A percentile compares a stretch with the other conserved stretches of the same genome.
Evolutionary conservation across 1,140 invertebrate species (phyloP).

Genomic region (Chlorops oryzae): DNA sequence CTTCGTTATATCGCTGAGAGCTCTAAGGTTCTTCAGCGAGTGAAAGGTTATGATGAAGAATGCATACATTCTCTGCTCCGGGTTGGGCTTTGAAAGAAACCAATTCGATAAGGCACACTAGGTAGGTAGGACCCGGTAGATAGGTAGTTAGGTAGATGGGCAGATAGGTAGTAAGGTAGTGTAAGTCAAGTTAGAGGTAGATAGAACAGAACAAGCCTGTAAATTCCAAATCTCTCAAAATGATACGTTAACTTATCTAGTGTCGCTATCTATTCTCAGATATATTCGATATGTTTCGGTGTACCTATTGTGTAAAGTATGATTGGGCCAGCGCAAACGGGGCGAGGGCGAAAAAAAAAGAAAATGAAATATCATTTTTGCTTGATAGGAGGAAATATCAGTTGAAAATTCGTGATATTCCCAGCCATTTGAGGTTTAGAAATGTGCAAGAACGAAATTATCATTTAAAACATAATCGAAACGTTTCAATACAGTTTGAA

Average conservation of each 20-base stretch:
- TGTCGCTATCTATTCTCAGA: conserved; percentile 49
- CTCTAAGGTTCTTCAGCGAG: too few species aligned
- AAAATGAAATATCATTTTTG: conserved; percentile 43
- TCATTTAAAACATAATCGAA: conserved; percentile 9
- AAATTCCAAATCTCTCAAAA: conserved; percentile 43
- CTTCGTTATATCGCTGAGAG: too few species aligned
- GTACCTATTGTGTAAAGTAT: neutral
- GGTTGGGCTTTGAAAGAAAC: too few species aligned
- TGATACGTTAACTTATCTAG: conserved; percentile 50
- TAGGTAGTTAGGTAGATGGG: too few species aligned
- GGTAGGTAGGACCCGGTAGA: too few species aligned
- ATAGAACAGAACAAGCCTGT: too few species aligned
- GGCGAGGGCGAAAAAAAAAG: too few species aligned
- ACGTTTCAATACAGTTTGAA: neutral
- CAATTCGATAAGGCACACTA: too few species aligned
- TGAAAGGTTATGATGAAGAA: too few species aligned
- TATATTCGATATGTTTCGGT: conserved; percentile 43
- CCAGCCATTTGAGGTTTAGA: neutral
- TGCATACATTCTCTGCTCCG: too few species aligned
- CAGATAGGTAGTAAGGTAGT: too few species aligned
- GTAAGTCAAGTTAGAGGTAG: too few species aligned
- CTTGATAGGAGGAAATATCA: conserved; percentile 44
- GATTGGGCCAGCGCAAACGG: conserved; percentile 4
- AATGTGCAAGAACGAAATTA: conserved; percentile 11
- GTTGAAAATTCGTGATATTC: conserved; percentile 22